phyloP scores from a whole-genome alignment of 1,140 invertebrate species.

The Drosophila santomea region DNA sequence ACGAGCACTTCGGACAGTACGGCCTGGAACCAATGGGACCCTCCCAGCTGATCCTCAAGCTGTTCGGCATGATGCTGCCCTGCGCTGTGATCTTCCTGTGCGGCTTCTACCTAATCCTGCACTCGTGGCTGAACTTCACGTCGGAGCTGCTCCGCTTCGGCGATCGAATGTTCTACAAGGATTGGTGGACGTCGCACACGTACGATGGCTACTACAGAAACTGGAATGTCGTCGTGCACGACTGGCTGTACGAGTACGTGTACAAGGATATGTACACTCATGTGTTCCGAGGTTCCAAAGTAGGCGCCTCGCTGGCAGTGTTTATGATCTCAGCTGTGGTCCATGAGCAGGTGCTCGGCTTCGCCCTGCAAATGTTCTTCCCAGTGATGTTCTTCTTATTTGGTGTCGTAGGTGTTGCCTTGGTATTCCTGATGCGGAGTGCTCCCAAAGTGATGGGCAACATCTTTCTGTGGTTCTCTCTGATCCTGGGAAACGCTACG shows the following conservation, averaged over 20 bases:
- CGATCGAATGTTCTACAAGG: slow-evolving; percentile 95
- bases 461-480: slow-evolving; percentile 91
- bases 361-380: slow-evolving; percentile 93
- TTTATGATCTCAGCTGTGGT: slow-evolving; percentile 90
- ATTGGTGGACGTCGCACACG: slow-evolving; percentile 97
- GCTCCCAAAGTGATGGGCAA: slow-evolving; percentile 88
- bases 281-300: slow-evolving; percentile 85
- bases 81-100: slow-evolving; percentile 90
- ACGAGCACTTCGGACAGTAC: slow-evolving; percentile 90
- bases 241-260: slow-evolving; percentile 97
- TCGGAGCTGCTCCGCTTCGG: slow-evolving; percentile 94
- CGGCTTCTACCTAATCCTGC: slow-evolving; percentile 93
- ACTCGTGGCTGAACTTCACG: slow-evolving; percentile 95
- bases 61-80: slow-evolving; percentile 91
- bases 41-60: slow-evolving; percentile 87
- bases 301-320: slow-evolving; percentile 86
- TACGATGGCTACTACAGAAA: slow-evolving; percentile 94
- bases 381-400: slow-evolving; percentile 92
- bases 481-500: slow-evolving; percentile 92
- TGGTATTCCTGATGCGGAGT: slow-evolving; percentile 87
- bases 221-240: slow-evolving; percentile 97
- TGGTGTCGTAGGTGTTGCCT: slow-evolving; percentile 86
- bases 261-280: slow-evolving; percentile 93
- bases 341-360: slow-evolving; percentile 93
- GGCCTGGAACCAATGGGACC: slow-evolving; percentile 86